Evolutionary conservation across 2,113 vertebrate species (phyloP).

Genomic region (Cariama cristata): DNA sequence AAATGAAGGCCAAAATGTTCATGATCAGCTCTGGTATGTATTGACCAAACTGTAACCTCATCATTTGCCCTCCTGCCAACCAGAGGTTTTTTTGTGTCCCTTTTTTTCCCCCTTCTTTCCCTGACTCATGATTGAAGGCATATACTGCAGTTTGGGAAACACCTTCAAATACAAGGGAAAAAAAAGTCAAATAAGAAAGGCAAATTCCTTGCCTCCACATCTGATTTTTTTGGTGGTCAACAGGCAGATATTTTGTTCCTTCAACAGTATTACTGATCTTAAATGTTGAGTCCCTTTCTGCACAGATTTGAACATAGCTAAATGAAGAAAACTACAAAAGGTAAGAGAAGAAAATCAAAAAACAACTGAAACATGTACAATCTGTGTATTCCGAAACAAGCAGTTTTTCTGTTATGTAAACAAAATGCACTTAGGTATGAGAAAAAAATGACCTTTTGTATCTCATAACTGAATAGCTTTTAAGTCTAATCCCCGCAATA

Average conservation of each 20-base stretch:
- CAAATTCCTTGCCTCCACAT: background rate
- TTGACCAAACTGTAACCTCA: background rate
- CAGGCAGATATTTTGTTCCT: background rate
- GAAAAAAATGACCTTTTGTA: background rate
- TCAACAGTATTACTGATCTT: background rate
- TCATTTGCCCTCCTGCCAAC: background rate
- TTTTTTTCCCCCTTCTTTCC: accelerated
- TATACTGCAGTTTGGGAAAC: background rate
- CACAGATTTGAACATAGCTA: background rate
- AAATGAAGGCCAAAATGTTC: background rate
- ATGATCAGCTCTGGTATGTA: background rate
- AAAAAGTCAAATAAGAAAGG: background rate
- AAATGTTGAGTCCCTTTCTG: background rate
- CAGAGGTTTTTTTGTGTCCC: accelerated
- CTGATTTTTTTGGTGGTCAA: background rate
- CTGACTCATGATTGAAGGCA: background rate
- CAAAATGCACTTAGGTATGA: background rate
- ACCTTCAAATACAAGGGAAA: background rate
- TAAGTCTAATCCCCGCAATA: background rate
- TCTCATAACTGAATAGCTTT: background rate
- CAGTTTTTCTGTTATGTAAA: background rate
- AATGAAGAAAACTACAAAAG: background rate
- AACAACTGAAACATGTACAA: background rate
- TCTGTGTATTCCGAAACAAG: background rate
- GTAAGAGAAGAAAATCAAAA: background rate